Conservation (phyloP, 2,888 invertebrate species). For the Bedellia somnulentella region DNA sequence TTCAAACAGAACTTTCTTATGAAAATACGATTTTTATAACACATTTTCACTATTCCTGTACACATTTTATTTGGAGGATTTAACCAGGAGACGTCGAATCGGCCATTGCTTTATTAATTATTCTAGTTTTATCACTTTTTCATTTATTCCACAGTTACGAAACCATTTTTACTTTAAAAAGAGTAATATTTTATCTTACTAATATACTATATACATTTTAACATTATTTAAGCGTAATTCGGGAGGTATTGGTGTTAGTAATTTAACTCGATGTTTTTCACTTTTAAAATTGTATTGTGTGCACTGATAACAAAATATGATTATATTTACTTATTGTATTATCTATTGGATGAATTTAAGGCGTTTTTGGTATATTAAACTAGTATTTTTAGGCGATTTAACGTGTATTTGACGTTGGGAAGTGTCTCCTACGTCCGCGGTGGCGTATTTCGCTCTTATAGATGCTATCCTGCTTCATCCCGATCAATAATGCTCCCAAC, state of each 20-base stretch:
- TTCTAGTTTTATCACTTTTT: no score
- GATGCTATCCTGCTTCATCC: slow-evolving; percentile 55
- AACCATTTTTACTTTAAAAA: no score
- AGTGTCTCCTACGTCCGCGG: slow-evolving; percentile 45
- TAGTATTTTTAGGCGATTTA: slow-evolving; percentile 30
- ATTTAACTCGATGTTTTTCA: slow-evolving; percentile 18
- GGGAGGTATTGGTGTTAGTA: slow-evolving; percentile 11
- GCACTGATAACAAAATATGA: no score
- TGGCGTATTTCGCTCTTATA: no score
- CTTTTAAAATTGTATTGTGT: slow-evolving; percentile 8
- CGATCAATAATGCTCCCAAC: slow-evolving; percentile 63
- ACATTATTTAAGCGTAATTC: slow-evolving; percentile 18
- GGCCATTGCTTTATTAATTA: no score
- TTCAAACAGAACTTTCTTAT: slow-evolving; percentile 39
- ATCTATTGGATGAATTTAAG: no score
- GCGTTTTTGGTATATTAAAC: slow-evolving; percentile 23
- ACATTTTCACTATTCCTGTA: slow-evolving; percentile 32
- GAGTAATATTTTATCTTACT: no score
- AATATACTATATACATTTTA: no score
- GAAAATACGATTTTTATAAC: slow-evolving; percentile 22
- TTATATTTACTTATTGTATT: no score
- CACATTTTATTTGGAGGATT: slow-evolving; percentile 25
- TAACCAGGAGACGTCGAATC: slow-evolving; percentile 35
- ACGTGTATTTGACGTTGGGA: slow-evolving; percentile 44
- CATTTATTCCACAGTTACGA: no score